phyloP scores from a whole-genome alignment of 2,888 invertebrate genomes.

The Ethmia dodecea region DNA sequence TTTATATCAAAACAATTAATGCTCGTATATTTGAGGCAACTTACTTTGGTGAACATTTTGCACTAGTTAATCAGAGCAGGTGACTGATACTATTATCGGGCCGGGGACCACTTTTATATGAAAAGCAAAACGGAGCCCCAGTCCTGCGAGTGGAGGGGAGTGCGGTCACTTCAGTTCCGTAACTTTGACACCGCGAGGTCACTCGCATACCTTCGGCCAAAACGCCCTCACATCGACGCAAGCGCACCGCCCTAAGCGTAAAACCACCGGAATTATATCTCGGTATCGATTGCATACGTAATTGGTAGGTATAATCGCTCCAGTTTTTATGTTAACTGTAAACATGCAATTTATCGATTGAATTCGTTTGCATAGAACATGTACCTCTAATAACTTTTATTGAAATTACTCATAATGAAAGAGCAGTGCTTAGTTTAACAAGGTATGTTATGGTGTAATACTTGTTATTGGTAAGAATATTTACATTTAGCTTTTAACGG shows the following conservation, averaged over 20 bases:
- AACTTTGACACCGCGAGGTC: slow-evolving; percentile 77
- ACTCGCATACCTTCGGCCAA: slow-evolving; percentile 42
- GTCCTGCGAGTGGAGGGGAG: slow-evolving; percentile 61
- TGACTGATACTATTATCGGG: slow-evolving; percentile 73
- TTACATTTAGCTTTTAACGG: too few relatives aligned
- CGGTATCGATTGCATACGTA: slow-evolving; percentile 34
- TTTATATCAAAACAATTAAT: too few relatives aligned
- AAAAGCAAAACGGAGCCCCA: slow-evolving; percentile 68
- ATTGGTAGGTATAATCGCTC: slow-evolving; percentile 35
- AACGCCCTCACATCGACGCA: slow-evolving; percentile 32
- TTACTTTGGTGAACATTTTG: slow-evolving; percentile 77
- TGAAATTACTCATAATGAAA: too few relatives aligned
- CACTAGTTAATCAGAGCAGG: slow-evolving; percentile 67
- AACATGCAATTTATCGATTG: neutral
- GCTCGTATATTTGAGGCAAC: too few relatives aligned
- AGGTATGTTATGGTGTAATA: too few relatives aligned
- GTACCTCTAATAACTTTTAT: too few relatives aligned
- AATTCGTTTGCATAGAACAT: too few relatives aligned
- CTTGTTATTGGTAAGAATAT: too few relatives aligned
- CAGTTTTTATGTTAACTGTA: slow-evolving; percentile 19
- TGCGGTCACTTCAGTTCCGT: slow-evolving; percentile 72
- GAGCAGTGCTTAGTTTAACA: too few relatives aligned
- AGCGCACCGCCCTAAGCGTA: slow-evolving; percentile 16
- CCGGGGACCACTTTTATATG: slow-evolving; percentile 70
- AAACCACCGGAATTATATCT: slow-evolving; percentile 24